Percentiles rank a stretch among this genome's conserved stretches.
Conservation (phyloP, 1,140 invertebrate species). For the Bilobella aurantiaca region DNA sequence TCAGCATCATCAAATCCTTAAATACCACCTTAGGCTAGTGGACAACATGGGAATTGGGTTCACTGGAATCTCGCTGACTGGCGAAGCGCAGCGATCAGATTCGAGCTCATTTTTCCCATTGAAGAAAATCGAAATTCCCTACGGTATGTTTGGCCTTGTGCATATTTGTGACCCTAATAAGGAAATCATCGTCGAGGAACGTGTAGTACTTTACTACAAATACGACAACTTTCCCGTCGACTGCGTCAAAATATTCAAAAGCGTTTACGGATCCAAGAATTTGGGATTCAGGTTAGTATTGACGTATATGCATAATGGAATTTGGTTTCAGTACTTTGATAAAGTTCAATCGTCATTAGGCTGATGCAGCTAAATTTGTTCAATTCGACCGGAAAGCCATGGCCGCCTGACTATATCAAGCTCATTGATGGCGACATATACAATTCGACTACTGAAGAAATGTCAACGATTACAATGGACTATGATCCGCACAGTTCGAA, state of each 20-base stretch:
- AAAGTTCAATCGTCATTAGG: slow-evolving; percentile 40
- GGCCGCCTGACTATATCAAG: slow-evolving; percentile 68
- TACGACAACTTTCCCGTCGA: slow-evolving; percentile 93
- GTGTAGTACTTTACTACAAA: slow-evolving; percentile 90
- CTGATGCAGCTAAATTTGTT: slow-evolving; percentile 88
- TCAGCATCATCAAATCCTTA: not conserved
- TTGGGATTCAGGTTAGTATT: slow-evolving; percentile 61
- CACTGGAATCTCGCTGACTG: slow-evolving; percentile 76
- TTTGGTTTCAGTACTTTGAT: not conserved
- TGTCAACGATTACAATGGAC: slow-evolving; percentile 59
- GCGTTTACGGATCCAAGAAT: slow-evolving; percentile 66
- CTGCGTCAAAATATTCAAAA: slow-evolving; percentile 95
- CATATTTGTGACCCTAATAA: slow-evolving; percentile 93
- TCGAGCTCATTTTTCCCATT: slow-evolving; percentile 77
- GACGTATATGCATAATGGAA: not conserved
- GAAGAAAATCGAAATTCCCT: slow-evolving; percentile 74
- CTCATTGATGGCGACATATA: slow-evolving; percentile 90
- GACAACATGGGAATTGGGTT: slow-evolving; percentile 81
- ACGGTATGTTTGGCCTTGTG: slow-evolving; percentile 86
- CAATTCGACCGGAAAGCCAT: slow-evolving; percentile 71
- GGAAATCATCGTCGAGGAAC: slow-evolving; percentile 76
- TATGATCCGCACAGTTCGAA: slow-evolving; percentile 55
- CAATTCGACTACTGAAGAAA: slow-evolving; percentile 61
- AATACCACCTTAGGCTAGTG: slow-evolving; percentile 48
- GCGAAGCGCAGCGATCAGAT: slow-evolving; percentile 78